A percentile compares a stretch with the other conserved stretches of the same genome.
Evolutionary conservation across 2,113 vertebrate species (phyloP).

Genomic region (Odobenus rosmarus): DNA sequence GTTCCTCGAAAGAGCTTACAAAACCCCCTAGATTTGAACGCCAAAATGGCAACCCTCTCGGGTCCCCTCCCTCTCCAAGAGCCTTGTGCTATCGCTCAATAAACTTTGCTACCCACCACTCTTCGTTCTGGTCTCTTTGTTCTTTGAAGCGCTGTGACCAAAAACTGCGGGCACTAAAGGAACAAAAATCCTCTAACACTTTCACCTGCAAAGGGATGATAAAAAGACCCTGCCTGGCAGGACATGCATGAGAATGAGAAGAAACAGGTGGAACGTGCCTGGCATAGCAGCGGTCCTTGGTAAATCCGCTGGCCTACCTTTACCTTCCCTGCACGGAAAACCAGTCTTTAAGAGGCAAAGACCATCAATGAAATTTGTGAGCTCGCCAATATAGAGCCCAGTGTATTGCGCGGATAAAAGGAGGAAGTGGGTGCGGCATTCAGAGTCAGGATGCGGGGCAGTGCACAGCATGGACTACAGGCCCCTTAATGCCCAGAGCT

Average conservation of each 20-base stretch:
- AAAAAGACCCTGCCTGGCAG: background rate
- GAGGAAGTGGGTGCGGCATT: background rate
- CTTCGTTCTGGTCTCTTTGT: too few species aligned
- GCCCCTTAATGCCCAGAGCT: background rate
- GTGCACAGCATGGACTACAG: background rate
- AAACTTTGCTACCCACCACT: background rate
- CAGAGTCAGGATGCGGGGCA: background rate
- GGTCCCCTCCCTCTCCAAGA: background rate
- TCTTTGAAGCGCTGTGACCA: background rate
- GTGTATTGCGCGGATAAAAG: background rate
- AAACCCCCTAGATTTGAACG: background rate
- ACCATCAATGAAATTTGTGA: background rate
- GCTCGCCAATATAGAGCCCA: background rate
- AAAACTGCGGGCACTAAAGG: background rate
- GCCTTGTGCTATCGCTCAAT: background rate
- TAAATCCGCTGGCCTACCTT: background rate
- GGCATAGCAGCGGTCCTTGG: background rate
- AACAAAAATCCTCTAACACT: background rate
- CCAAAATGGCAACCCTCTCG: background rate
- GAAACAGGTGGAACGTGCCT: background rate
- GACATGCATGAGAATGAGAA: background rate
- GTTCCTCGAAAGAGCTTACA: background rate
- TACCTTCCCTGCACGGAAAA: background rate
- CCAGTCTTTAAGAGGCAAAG: background rate
- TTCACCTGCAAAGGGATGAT: background rate